Percentiles rank a stretch among this genome's conserved stretches.
phyloP scores from a whole-genome alignment of 2,888 invertebrate species.

The Sinotaia quadrata region DNA sequence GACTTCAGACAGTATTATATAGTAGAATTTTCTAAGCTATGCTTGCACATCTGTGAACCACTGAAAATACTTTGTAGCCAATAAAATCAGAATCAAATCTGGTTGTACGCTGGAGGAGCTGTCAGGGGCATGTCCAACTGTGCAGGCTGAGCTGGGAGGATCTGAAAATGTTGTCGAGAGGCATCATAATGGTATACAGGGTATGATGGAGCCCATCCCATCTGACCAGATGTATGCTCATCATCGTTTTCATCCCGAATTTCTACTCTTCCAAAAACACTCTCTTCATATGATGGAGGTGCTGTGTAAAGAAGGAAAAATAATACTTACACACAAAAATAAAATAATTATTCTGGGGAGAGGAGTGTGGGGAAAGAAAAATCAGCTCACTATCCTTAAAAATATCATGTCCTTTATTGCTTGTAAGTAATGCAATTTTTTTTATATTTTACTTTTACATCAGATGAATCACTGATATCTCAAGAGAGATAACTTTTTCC shows the following conservation, averaged over 20 bases:
- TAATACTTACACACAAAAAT: neutral
- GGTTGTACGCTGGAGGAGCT: constrained; percentile 33
- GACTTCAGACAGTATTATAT: no score
- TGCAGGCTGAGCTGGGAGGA: constrained; percentile 19
- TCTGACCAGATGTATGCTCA: constrained; percentile 55
- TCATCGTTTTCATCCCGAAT: constrained; percentile 63
- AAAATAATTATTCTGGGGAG: neutral
- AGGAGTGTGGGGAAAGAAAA: no score
- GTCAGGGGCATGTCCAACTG: constrained; percentile 19
- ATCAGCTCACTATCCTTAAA: no score
- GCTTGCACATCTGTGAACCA: no score
- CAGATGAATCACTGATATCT: no score
- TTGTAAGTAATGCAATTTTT: no score
- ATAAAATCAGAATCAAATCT: constrained; percentile 16
- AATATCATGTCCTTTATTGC: no score
- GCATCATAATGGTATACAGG: constrained; percentile 62
- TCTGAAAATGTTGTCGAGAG: constrained; percentile 41
- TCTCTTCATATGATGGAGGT: constrained; percentile 67
- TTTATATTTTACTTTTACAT: no score
- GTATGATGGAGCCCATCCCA: constrained; percentile 62
- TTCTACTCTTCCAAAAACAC: constrained; percentile 57
- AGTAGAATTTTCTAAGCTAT: no score
- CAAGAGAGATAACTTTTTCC: no score
- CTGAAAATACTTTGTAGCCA: no score
- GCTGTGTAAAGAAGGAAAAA: constrained; percentile 35